Conservation (phyloP, 2,113 vertebrate genomes). For the Coturnix japonica region DNA sequence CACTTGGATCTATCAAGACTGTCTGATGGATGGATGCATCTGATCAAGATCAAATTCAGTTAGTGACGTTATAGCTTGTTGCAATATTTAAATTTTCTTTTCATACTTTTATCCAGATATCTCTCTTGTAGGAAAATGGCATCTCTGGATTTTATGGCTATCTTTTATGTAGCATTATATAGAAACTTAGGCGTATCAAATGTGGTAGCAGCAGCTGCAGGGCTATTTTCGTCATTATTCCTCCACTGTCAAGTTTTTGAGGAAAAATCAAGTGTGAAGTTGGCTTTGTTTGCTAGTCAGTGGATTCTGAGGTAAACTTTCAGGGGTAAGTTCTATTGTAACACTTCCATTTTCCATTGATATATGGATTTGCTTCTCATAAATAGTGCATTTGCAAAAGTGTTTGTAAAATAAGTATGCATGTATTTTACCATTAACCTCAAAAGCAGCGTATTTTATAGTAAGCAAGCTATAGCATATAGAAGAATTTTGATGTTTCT, state of each 20-base stretch:
- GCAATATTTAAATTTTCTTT: neutral
- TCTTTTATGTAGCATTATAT: neutral
- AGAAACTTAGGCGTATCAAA: neutral
- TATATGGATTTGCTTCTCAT: neutral
- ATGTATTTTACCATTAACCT: neutral
- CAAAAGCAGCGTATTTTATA: neutral
- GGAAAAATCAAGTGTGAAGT: neutral
- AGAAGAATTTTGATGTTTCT: neutral
- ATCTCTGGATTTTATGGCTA: neutral
- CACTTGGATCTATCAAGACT: neutral
- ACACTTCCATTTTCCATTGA: neutral
- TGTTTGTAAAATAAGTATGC: neutral
- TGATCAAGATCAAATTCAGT: neutral
- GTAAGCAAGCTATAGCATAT: neutral
- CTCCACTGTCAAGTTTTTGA: neutral
- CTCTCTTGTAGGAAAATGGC: neutral
- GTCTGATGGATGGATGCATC: neutral
- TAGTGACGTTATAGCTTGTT: neutral
- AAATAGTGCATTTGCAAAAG: neutral
- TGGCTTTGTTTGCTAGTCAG: neutral
- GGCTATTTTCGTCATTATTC: neutral
- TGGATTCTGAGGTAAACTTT: neutral
- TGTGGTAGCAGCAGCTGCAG: neutral
- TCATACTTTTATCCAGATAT: neutral
- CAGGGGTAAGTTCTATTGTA: neutral